These are phyloP conservation scores for Clarias fuscus DNA, from an alignment of 2,797 vertebrate genomes.

Conservation along the genomic window DNA sequence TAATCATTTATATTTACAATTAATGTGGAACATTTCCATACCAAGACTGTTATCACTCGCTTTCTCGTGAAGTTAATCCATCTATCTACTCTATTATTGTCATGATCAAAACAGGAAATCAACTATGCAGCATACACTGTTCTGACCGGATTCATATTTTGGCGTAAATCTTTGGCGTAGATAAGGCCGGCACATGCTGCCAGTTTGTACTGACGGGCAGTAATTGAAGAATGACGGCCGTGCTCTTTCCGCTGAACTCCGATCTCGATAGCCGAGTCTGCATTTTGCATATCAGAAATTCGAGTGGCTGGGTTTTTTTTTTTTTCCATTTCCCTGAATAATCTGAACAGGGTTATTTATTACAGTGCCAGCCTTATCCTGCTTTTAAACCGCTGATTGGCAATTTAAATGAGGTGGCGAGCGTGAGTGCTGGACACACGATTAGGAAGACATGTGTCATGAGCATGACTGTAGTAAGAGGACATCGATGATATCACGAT, in stretches of 20 bases:
- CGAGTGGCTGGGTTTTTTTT: slow-evolving; percentile 10
- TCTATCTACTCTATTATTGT: too few species aligned
- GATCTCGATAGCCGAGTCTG: neutral
- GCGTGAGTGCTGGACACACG: slow-evolving; percentile 5
- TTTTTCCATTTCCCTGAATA: slow-evolving; percentile 39
- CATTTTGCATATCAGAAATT: slow-evolving; percentile 54
- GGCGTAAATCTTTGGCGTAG: neutral
- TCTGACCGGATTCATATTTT: neutral
- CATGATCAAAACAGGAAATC: neutral
- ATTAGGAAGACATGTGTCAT: slow-evolving; percentile 45
- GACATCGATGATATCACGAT: slow-evolving; percentile 36
- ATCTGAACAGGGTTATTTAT: slow-evolving; percentile 22
- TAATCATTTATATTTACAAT: neutral
- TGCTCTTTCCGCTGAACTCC: slow-evolving; percentile 26
- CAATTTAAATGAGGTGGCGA: slow-evolving; percentile 49
- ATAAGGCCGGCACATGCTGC: neutral
- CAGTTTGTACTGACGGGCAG: slow-evolving; percentile 9
- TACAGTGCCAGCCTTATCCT: slow-evolving; percentile 22
- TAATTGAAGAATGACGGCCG: slow-evolving; percentile 53
- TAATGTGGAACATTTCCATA: neutral
- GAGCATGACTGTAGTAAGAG: slow-evolving; percentile 29
- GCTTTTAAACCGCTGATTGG: slow-evolving; percentile 20
- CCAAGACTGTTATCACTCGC: neutral
- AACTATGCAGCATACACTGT: too few species aligned
- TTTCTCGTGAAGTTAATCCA: neutral